Evolutionary conservation across 2,888 invertebrate genomes (phyloP).

Genomic region (Cephalotes varians): DNA sequence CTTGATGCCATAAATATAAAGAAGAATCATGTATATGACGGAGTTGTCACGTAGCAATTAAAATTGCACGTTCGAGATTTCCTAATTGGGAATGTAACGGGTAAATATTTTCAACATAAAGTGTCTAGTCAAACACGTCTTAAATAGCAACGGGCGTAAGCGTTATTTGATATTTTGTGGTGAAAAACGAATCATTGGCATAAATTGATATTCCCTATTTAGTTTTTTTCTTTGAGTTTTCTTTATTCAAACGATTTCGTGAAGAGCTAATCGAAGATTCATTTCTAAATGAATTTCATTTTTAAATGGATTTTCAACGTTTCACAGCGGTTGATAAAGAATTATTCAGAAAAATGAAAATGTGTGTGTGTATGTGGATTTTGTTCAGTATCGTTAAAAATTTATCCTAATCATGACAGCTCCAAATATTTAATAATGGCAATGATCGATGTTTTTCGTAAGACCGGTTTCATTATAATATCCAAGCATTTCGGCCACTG

Average conservation of each 20-base stretch:
- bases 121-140: conserved; percentile 37
- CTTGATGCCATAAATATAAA: conserved; percentile 24
- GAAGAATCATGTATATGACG: conserved; percentile 12
- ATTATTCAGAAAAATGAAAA: conserved; percentile 7
- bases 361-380: too few species aligned
- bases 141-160: conserved; percentile 6
- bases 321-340: not conserved
- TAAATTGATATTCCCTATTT: not conserved
- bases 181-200: conserved; percentile 1
- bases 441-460: conserved; percentile 9
- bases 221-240: not conserved
- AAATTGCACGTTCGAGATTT: conserved; percentile 13
- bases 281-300: not conserved
- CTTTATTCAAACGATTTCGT: not conserved
- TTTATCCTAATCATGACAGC: conserved; percentile 18
- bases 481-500: not conserved
- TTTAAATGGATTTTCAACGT: conserved; percentile 1
- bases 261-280: not conserved
- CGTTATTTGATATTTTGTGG: conserved; percentile 17
- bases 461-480: conserved; percentile 15
- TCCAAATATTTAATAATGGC: conserved; percentile 22
- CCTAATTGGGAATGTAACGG: conserved; percentile 14
- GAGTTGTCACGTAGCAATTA: conserved; percentile 15
- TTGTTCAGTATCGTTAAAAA: conserved; percentile 15
- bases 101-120: conserved; percentile 27